A percentile compares a stretch with the other conserved stretches of the same genome.
Evolutionary conservation across 2,888 invertebrate genomes (phyloP).

Genomic region (Bruchidius siliquastri): DNA sequence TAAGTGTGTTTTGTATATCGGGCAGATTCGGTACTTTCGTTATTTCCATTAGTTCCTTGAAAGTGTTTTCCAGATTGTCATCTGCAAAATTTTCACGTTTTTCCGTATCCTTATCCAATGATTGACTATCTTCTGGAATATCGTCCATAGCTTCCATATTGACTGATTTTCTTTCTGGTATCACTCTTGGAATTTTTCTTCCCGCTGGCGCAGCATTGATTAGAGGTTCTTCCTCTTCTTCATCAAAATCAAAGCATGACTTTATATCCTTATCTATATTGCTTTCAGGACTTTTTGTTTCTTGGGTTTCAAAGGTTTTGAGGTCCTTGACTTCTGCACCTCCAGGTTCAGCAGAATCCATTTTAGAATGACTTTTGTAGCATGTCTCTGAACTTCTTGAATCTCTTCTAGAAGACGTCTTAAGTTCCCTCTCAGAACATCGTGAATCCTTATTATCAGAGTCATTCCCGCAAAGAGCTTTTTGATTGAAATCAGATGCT

Average conservation of each 20-base stretch:
- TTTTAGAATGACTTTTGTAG: background rate
- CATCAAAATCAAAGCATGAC: conserved; percentile 76
- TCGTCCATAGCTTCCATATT: conserved; percentile 4
- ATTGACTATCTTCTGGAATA: conserved; percentile 2
- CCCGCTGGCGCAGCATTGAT: conserved; percentile 45
- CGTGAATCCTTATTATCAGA: too few species aligned
- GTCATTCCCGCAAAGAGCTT: too few species aligned
- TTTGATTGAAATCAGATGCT: too few species aligned
- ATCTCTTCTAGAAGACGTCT: background rate
- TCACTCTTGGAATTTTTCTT: conserved; percentile 63
- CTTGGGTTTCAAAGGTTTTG: conserved; percentile 16
- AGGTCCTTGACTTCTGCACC: conserved; percentile 32
- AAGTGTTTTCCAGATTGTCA: conserved; percentile 48
- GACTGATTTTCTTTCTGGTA: conserved; percentile 42
- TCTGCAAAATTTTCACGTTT: background rate
- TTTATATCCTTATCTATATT: conserved; percentile 41
- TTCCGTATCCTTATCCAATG: background rate
- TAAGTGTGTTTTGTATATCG: conserved; percentile 48
- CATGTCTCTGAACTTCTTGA: background rate
- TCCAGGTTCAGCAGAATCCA: conserved; percentile 26
- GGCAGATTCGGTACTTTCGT: conserved; percentile 58
- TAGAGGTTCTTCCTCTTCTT: conserved; percentile 63
- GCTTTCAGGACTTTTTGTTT: conserved; percentile 10
- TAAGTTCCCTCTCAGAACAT: too few species aligned
- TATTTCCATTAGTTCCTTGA: conserved; percentile 59